A percentile compares a stretch with the other conserved stretches of the same genome.
Evolutionary conservation across 2,797 vertebrate genomes (phyloP).

Genomic region (Oreochromis mossambicus): DNA sequence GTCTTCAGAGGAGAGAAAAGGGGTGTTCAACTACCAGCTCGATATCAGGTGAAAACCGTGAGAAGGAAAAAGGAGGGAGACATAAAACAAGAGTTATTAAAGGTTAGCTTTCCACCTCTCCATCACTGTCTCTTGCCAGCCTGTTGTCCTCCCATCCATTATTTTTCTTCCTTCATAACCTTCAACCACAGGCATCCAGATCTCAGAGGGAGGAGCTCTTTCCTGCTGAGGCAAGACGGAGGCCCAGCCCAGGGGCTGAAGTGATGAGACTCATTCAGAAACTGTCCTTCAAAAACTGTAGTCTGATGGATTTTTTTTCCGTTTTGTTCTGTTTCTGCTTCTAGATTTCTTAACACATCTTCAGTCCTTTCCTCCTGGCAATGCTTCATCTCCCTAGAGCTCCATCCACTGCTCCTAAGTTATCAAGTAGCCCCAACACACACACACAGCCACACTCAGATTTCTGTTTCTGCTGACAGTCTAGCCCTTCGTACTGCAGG

Average conservation of each 20-base stretch:
- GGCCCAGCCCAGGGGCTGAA: conserved; percentile 44
- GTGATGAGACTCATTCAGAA: conserved; percentile 61
- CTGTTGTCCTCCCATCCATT: conserved; percentile 31
- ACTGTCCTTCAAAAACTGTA: conserved; percentile 68
- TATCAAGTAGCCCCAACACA: conserved; percentile 1
- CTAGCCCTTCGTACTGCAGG: conserved; percentile 14
- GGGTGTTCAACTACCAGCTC: conserved; percentile 9
- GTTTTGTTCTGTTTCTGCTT: neutral
- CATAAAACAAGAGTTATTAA: conserved; percentile 48
- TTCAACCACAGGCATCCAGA: conserved; percentile 41
- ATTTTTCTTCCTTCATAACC: conserved; percentile 28
- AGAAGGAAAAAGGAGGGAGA: conserved; percentile 18
- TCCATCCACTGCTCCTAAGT: conserved; percentile 10
- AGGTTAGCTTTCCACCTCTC: conserved; percentile 57
- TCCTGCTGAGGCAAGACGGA: conserved; percentile 30
- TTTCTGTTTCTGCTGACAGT: conserved; percentile 52
- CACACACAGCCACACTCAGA: neutral
- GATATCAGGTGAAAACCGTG: conserved; percentile 24
- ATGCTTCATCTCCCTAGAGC: conserved; percentile 10
- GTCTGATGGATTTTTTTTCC: conserved; percentile 11
- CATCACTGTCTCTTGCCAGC: conserved; percentile 44
- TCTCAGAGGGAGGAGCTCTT: conserved; percentile 31
- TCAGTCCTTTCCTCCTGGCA: neutral
- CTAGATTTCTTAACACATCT: conserved; percentile 26
- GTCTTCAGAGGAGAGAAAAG: conserved; percentile 33